These are phyloP conservation scores for Ginglymostoma cirratum DNA, from an alignment of 2,113 vertebrate species.

Conservation along the genomic window DNA sequence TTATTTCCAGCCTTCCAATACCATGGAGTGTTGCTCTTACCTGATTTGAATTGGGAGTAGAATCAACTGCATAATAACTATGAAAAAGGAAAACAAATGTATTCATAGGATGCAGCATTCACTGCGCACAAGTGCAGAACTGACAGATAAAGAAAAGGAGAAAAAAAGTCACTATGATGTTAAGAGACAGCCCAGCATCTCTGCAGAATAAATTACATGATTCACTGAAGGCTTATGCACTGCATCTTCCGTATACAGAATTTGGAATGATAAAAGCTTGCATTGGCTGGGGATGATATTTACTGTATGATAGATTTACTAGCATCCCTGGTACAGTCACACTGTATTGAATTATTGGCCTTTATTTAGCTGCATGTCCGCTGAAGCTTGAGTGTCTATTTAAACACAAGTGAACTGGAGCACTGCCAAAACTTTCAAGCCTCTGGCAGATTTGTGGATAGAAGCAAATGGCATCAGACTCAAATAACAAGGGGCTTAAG, in stretches of 20 bases:
- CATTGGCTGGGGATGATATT: slow-evolving; percentile 76
- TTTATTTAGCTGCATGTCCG: slow-evolving; percentile 70
- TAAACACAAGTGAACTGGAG: slow-evolving; percentile 72
- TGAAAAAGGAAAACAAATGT: slow-evolving; percentile 51
- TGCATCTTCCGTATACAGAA: slow-evolving; percentile 62
- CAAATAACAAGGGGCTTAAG: slow-evolving; percentile 53
- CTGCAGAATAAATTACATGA: slow-evolving; percentile 77
- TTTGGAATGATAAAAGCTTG: slow-evolving; percentile 78
- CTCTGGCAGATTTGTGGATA: slow-evolving; percentile 52
- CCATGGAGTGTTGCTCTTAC: slow-evolving; percentile 48
- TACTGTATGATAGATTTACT: slow-evolving; percentile 78
- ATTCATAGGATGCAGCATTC: slow-evolving; percentile 51
- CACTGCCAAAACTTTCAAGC: slow-evolving; percentile 57
- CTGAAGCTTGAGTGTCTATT: slow-evolving; percentile 70
- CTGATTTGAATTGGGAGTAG: slow-evolving; percentile 64
- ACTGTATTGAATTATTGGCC: slow-evolving; percentile 77
- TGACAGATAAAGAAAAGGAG: slow-evolving; percentile 56
- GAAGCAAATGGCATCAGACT: slow-evolving; percentile 56
- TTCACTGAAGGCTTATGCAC: slow-evolving; percentile 64
- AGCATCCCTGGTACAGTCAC: slow-evolving; percentile 65
- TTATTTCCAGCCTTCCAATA: slow-evolving; percentile 52
- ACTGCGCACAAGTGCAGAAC: slow-evolving; percentile 53
- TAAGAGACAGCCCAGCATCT: slow-evolving; percentile 60
- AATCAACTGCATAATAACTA: slow-evolving; percentile 55
- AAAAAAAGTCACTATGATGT: slow-evolving; percentile 68